Percentiles rank a stretch among this genome's conserved stretches.
These are phyloP conservation scores for Musca vetustissima DNA, from an alignment of 1,140 invertebrate genomes.

Conservation along the genomic window DNA sequence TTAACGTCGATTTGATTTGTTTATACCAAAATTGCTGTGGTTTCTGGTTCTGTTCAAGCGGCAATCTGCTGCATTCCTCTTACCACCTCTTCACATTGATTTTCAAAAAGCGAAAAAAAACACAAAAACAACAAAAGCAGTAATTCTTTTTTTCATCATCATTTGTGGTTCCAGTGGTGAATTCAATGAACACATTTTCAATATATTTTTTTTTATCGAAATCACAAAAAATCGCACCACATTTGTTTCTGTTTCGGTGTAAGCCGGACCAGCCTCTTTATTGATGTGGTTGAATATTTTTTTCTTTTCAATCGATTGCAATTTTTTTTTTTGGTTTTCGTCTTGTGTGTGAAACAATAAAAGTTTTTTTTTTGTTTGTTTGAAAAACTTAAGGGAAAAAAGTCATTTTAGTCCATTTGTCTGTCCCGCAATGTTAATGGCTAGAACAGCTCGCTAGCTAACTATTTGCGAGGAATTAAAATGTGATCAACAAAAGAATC, in stretches of 20 bases:
- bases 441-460: neutral
- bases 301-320: neutral
- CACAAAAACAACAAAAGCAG: too few relatives aligned
- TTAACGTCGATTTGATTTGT: conserved; percentile 16
- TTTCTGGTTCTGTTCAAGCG: neutral
- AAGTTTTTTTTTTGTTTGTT: too few relatives aligned
- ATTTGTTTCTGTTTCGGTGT: conserved; percentile 2
- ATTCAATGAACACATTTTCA: conserved; percentile 10
- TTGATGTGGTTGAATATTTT: neutral
- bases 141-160: too few relatives aligned
- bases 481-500: conserved; percentile 25
- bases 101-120: too few relatives aligned
- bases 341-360: neutral
- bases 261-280: too few relatives aligned
- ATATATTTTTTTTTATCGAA: too few relatives aligned
- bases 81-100: too few relatives aligned
- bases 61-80: too few relatives aligned
- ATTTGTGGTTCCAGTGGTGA: too few relatives aligned
- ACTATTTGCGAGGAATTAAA: conserved; percentile 28
- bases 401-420: neutral
- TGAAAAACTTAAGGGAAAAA: too few relatives aligned
- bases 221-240: neutral
- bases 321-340: neutral
- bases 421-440: too few relatives aligned
- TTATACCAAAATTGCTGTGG: conserved; percentile 12